These are phyloP conservation scores for Neogobius melanostomus DNA, from an alignment of 2,113 vertebrate genomes.

Conservation along the genomic window DNA sequence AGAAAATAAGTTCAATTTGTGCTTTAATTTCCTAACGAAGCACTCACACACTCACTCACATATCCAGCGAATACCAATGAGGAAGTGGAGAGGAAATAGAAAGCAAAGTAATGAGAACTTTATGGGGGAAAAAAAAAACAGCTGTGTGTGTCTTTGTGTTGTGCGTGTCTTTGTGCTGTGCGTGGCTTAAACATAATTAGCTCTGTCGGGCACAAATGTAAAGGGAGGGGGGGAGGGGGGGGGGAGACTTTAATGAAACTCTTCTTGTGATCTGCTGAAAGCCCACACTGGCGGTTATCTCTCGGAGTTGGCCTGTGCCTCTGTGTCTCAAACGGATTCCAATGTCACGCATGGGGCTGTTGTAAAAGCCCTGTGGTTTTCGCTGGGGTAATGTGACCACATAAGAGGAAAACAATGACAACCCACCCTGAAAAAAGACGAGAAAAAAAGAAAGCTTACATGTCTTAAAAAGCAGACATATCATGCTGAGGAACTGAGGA, in stretches of 20 bases:
- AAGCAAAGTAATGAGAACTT: slow-evolving; percentile 53
- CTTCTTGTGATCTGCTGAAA: slow-evolving; percentile 63
- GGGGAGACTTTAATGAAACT: slow-evolving; percentile 65
- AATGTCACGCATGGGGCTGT: slow-evolving; percentile 54
- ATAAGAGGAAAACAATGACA: slow-evolving; percentile 48
- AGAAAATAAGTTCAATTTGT: slow-evolving; percentile 64
- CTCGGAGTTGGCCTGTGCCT: slow-evolving; percentile 28
- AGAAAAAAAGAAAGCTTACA: neutral
- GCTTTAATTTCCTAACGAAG: slow-evolving; percentile 66
- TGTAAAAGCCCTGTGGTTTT: slow-evolving; percentile 42
- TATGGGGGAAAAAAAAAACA: slow-evolving; percentile 26
- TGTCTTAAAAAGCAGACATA: too few species aligned
- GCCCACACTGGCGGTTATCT: slow-evolving; percentile 56
- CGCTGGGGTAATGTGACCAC: slow-evolving; percentile 41
- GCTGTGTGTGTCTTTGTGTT: slow-evolving; percentile 11
- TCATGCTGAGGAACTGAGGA: too few species aligned
- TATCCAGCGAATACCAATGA: slow-evolving; percentile 32
- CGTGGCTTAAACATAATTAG: slow-evolving; percentile 64
- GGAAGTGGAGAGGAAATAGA: slow-evolving; percentile 33
- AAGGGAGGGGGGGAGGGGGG: slow-evolving; percentile 38
- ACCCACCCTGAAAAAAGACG: neutral
- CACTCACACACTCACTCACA: slow-evolving; percentile 13
- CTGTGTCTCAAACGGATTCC: slow-evolving; percentile 43
- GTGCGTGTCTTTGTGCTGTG: slow-evolving; percentile 17
- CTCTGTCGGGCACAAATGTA: slow-evolving; percentile 67